Evolutionary conservation across 2,888 invertebrate species (phyloP).

Genomic region (Margaritifera margaritifera): DNA sequence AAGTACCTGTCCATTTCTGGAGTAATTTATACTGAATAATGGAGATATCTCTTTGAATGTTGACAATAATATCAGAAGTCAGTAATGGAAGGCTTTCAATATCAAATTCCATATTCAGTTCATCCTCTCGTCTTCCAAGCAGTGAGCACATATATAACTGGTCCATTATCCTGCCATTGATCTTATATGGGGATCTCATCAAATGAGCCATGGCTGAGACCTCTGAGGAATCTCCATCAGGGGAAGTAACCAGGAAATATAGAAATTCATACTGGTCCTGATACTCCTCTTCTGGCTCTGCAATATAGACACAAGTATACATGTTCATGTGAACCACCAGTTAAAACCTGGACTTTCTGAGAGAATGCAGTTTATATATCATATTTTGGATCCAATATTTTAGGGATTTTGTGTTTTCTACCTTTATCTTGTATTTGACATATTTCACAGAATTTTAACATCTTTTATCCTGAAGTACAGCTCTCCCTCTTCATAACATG

Average conservation of each 20-base stretch:
- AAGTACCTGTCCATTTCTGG: slow-evolving; percentile 21
- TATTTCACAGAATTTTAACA: too few relatives aligned
- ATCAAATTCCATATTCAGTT: too few relatives aligned
- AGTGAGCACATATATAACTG: slow-evolving; percentile 18
- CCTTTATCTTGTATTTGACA: too few relatives aligned
- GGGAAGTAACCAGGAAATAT: slow-evolving; percentile 44
- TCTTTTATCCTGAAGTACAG: too few relatives aligned
- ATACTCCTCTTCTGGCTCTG: slow-evolving; percentile 51
- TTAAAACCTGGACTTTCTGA: too few relatives aligned
- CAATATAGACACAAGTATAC: slow-evolving; percentile 2
- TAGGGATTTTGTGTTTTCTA: too few relatives aligned
- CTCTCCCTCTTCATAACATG: too few relatives aligned
- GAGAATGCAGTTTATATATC: too few relatives aligned
- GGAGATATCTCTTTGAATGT: slow-evolving; percentile 19
- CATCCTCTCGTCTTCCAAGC: too few relatives aligned
- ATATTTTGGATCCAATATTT: too few relatives aligned
- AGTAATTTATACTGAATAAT: slow-evolving; percentile 28
- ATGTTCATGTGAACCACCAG: too few relatives aligned
- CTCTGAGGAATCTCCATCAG: slow-evolving; percentile 19
- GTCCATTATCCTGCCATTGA: slow-evolving; percentile 34
- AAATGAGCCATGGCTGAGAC: slow-evolving; percentile 30
- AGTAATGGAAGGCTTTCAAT: slow-evolving; percentile 20
- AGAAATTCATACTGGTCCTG: slow-evolving; percentile 41
- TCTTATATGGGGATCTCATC: slow-evolving; percentile 38
- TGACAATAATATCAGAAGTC: slow-evolving; percentile 23